Evolutionary conservation across 2,797 vertebrate genomes (phyloP), one percentile per base, ranked within the genome.

Genomic region (Danionella dracula): DNA sequence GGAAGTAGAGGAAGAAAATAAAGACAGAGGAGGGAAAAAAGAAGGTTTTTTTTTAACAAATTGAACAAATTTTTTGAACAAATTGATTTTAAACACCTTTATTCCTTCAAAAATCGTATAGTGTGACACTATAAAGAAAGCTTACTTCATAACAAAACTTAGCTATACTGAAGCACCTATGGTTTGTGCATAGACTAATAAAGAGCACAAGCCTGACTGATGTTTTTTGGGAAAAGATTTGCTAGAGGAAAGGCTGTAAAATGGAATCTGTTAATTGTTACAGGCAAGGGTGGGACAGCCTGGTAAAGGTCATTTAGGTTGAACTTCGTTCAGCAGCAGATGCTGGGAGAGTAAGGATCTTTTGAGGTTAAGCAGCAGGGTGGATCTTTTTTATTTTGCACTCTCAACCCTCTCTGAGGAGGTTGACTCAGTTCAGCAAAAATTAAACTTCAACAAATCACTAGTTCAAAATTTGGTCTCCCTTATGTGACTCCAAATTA

Each of bases 291-390:
- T 57, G 63, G 70, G 19, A 29, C 19, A 1, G 9, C 46, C 35
- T 40, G n/a, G 17, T 38, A 40, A 21, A 46, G 46, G 64, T 66
- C 57, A 49, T 13, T 61, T 57, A 53, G 54, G 48, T 71, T 67
- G 67, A 35, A 67, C 53, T 37, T 54, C 17, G 35, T 40, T 64
- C 67, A 23, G 41, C 41, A 58, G 58, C 48, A 59, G 42, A 21
- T 40, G 64, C 15, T 40, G 40, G 9, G 42, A 58, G 34, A 31
- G n/a, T 46, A 66, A 46, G 27, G 53, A 58, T 63, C 20, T 75
- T 71, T 68, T 3, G 68, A 68, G 48, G 51, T 63, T 35, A 70
- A 66, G 62, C 17, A 40, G 38, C 3, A 4, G 72, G 68, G 63
- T 57, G 23, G 34, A 46, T 37, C 42, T 32, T 51, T 59, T 55